phyloP scores from a whole-genome alignment of 2,797 vertebrate species.

The Buphagus erythrorhynchus region DNA sequence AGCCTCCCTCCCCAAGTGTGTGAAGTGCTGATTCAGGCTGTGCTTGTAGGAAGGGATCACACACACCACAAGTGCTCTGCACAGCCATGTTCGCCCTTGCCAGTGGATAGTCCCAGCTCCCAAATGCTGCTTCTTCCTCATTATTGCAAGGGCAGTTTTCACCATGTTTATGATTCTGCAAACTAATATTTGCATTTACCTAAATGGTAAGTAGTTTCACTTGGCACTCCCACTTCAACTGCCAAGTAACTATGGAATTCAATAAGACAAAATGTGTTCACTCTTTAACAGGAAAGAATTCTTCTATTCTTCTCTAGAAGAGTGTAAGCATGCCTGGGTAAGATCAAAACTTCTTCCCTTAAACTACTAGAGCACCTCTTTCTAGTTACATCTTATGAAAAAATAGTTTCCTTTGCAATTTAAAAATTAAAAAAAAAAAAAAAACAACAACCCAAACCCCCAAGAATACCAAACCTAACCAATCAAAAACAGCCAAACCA shows the following conservation, averaged over 20 bases:
- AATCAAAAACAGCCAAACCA: not conserved
- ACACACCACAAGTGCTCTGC: accelerated
- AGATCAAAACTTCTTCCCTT: not conserved
- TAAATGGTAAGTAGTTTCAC: not conserved
- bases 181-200: not conserved
- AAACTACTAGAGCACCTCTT: not conserved
- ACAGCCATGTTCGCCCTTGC: accelerated
- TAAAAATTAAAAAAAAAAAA: not conserved
- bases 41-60: not conserved
- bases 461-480: not conserved
- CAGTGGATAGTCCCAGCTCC: accelerated
- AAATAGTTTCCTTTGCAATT: not conserved
- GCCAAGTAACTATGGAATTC: not conserved
- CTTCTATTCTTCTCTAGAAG: not conserved
- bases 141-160: not conserved
- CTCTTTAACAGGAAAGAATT: not conserved
- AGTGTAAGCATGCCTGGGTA: not conserved
- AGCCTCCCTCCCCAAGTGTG: not conserved
- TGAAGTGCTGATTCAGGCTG: not conserved
- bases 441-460: not conserved
- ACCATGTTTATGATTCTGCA: not conserved
- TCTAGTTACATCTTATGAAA: not conserved
- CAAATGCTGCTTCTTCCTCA: not conserved
- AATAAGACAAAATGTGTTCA: not conserved
- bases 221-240: not conserved